Base-by-base conservation (phyloP, 2,797 vertebrate species). In the Sebastolobus altivelis region DNA sequence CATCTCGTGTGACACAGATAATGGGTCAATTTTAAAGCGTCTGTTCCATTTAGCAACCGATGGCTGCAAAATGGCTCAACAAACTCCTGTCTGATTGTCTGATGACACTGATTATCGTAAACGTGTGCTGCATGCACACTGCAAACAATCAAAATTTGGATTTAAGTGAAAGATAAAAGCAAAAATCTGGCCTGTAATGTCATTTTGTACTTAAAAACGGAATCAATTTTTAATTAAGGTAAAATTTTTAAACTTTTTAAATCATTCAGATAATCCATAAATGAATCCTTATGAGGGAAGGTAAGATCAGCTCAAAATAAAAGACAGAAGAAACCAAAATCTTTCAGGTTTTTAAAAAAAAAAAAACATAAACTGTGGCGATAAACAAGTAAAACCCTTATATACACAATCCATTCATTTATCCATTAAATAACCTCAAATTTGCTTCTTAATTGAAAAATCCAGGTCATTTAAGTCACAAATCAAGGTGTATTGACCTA, bases 11-110 rank as follows among this genome's bases (percentile, higher is more conserved):
- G 69, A 67, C 29, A 65, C 38, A 73, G 33, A 81, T 73, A 75
- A 77, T 70, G 40, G 65, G 46, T 70, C 72, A 33, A 12, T 84
- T 87, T 87, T 38, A 67, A 82, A 85, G 33, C 0, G 3, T 77
- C 73, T 73, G 29, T 37, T 81, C 65, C 29, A 65, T 83, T 83
- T 83, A 80, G 31, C 54, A 61, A 2, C 27, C 55, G 38, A 65
- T 33, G 62, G 66, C 6, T 18, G 60, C 52, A 65, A 65, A 33
- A 27, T 83, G 8, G 5, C 22, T 73, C 65, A 73, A 62, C 38
- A 81, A 40, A 62, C 20, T 58, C 55, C 31, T 25, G 11, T 80
- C 22, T 60, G 33, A 72, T 46, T 75, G 20, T 77, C 49, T 79
- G 49, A 10, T 82, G 76, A 74, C 65, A 59, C 16, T 79, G 35